Evolutionary conservation across 2,888 invertebrate species (phyloP), one percentile per base, ranked within the genome.

Genomic region (Nymphalis polychloros): DNA sequence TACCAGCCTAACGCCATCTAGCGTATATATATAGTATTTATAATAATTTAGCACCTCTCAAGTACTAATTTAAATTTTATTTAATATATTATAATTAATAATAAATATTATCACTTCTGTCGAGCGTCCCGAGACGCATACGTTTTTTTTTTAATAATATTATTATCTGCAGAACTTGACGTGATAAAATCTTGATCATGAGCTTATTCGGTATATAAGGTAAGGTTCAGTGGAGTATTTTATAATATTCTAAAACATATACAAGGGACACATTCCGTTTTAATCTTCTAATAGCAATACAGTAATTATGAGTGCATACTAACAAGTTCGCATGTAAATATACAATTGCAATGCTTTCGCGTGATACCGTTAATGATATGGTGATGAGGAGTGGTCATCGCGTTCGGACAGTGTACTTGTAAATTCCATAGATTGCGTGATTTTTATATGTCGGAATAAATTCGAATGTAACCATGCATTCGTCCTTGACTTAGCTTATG

Each of bases 251-350:
- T 10, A 10, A 1, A 41, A 41, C 13, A 13, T 41, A 41, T 41
- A 41, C 41, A 13, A 13, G n/a, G n/a, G n/a, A n/a, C 8, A 16
- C 35, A 35, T 57, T 19, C 53, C 27, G 23, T 20, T 63, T 63
- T 61, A 49, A 59, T 23, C 23, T 50, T 41, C 2, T 47, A 63
- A 16, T 63, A 23, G 23, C 16, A 62, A 13, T 49, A 61, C 4
- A 31, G 8, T 69, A 62, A 52, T 53, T 64, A 59, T 47, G 20
- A 62, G 17, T 52, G 57, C 20, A 69, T 52, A 53, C 55, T 60
- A 60, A 52, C 47, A 35, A 35, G 52, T 35, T 63, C 35, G 59
- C 61, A 69, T 69, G 68, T 63, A 66, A 69, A 66, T 59, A 23
- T 59, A 59, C 48, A 46, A 57, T 63, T 66, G n/a, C 20, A 20